Evolutionary conservation across 2,113 vertebrate species (phyloP).

Genomic region (Zosterops japonicus): DNA sequence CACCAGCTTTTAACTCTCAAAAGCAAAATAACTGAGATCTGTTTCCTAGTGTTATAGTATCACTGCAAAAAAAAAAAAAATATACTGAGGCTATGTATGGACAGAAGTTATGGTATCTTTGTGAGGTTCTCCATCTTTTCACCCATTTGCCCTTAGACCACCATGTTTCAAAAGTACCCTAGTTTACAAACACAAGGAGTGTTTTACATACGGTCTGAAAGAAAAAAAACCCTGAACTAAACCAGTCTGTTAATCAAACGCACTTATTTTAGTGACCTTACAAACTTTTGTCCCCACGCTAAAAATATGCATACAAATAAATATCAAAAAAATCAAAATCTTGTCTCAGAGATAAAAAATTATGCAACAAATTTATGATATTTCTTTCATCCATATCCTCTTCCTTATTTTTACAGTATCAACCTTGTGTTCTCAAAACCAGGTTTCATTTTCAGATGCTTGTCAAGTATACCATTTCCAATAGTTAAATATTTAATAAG

Average conservation of each 20-base stretch:
- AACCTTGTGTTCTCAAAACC: not conserved
- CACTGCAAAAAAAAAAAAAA: not conserved
- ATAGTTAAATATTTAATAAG: not conserved
- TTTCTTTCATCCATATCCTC: not conserved
- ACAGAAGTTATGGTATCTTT: not conserved
- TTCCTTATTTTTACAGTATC: not conserved
- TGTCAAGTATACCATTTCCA: not conserved
- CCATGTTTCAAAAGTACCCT: not conserved
- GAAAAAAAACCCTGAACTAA: not conserved
- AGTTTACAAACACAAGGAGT: not conserved
- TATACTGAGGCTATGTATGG: not conserved
- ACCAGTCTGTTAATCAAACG: not conserved
- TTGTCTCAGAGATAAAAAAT: not conserved
- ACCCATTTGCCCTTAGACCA: not conserved
- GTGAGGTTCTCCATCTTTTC: not conserved
- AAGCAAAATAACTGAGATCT: not conserved
- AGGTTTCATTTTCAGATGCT: not conserved
- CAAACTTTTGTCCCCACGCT: not conserved
- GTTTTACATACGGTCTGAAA: not conserved
- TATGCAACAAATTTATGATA: not conserved
- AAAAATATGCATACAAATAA: not conserved
- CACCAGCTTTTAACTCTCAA: not conserved
- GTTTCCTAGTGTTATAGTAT: not conserved
- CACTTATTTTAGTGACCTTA: not conserved
- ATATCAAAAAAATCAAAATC: not conserved